phyloP scores from a whole-genome alignment of 2,797 vertebrate species.

The Lates japonicus region DNA sequence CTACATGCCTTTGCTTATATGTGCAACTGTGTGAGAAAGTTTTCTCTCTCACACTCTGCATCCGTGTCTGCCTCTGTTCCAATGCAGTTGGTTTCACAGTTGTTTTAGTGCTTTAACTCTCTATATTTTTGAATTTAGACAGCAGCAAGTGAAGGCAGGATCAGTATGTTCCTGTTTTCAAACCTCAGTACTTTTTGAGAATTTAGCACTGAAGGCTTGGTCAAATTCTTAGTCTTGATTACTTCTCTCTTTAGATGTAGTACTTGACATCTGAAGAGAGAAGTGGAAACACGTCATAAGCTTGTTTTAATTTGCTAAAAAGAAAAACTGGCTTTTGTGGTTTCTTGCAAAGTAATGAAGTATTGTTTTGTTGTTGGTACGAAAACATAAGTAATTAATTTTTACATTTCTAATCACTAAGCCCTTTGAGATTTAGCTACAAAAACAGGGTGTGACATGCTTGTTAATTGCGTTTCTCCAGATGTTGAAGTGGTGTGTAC shows the following conservation, averaged over 20 bases:
- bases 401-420: too few species aligned
- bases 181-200: conserved; percentile 18
- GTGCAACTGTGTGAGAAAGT: conserved; percentile 61
- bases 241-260: conserved; percentile 24
- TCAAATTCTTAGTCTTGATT: conserved; percentile 20
- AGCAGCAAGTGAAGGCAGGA: neutral
- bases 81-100: conserved; percentile 8
- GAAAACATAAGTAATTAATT: conserved; percentile 5
- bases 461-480: neutral
- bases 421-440: too few species aligned
- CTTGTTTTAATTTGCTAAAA: conserved; percentile 13
- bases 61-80: conserved; percentile 10
- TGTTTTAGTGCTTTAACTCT: conserved; percentile 17
- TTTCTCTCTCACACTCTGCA: conserved; percentile 38
- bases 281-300: conserved; percentile 19
- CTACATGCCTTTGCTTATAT: conserved; percentile 67
- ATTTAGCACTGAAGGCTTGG: conserved; percentile 4
- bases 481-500: neutral
- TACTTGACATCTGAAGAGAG: neutral
- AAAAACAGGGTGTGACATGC: neutral
- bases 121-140: neutral
- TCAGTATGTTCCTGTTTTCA: conserved; percentile 16
- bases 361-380: conserved; percentile 6
- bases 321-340: conserved; percentile 18
- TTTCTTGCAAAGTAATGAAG: conserved; percentile 22